Percentiles rank a stretch among this genome's conserved stretches.
These are phyloP conservation scores for Drosophila pachea DNA, from an alignment of 1,140 invertebrate species.

Conservation along the genomic window DNA sequence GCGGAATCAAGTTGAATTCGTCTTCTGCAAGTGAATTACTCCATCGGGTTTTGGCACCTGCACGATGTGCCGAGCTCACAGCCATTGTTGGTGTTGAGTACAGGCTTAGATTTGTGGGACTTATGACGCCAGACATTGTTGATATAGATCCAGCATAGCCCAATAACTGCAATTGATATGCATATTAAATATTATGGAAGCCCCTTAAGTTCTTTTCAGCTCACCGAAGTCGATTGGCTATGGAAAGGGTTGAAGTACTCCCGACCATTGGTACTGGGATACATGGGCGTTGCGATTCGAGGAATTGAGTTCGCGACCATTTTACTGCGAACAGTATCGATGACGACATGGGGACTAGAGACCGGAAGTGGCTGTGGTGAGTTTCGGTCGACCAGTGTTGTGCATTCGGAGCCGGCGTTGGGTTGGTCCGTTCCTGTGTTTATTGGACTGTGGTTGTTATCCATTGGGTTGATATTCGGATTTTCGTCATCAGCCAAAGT, in stretches of 20 bases:
- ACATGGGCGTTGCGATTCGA: slow-evolving; percentile 65
- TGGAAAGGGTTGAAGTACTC: slow-evolving; percentile 93
- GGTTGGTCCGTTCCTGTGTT: slow-evolving; percentile 22
- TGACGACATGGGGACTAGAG: slow-evolving; percentile 32
- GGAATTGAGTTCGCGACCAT: slow-evolving; percentile 44
- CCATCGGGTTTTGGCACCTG: slow-evolving; percentile 86
- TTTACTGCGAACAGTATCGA: slow-evolving; percentile 47
- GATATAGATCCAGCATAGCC: slow-evolving; percentile 90
- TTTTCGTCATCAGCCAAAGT: slow-evolving; percentile 39
- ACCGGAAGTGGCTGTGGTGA: slow-evolving; percentile 37
- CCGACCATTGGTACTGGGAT: slow-evolving; percentile 62
- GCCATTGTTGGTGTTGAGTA: slow-evolving; percentile 90
- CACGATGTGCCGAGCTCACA: slow-evolving; percentile 80
- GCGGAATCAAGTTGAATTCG: slow-evolving; percentile 94
- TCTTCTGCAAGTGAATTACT: slow-evolving; percentile 93
- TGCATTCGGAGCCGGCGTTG: slow-evolving; percentile 24
- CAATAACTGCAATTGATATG: slow-evolving; percentile 85
- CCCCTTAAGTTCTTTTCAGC: slow-evolving; percentile 22
- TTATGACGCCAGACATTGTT: slow-evolving; percentile 89
- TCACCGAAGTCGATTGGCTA: slow-evolving; percentile 91
- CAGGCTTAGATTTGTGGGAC: slow-evolving; percentile 92
- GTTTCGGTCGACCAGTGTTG: slow-evolving; percentile 23
- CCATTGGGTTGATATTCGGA: slow-evolving; percentile 29
- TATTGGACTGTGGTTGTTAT: slow-evolving; percentile 43
- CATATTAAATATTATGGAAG: background rate